Conservation (phyloP, 2,113 vertebrate genomes). For the Apus apus region DNA sequence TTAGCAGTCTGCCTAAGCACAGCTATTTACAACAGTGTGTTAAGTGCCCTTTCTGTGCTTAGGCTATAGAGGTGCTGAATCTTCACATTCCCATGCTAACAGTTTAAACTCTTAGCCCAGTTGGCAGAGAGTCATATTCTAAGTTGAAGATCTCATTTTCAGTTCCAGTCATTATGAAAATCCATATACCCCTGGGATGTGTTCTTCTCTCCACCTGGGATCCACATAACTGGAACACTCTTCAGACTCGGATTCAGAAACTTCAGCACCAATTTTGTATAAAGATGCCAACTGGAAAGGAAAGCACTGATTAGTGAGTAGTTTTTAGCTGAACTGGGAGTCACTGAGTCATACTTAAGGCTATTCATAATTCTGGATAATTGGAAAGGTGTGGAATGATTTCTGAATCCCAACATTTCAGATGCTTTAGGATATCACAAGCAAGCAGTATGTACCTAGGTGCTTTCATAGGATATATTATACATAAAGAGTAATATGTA, state of each 20-base stretch:
- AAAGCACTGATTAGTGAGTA: background rate
- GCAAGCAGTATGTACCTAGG: background rate
- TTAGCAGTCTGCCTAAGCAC: conserved; percentile 9
- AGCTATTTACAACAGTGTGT: background rate
- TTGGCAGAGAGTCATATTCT: background rate
- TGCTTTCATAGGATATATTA: background rate
- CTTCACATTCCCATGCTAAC: background rate
- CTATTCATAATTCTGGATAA: background rate
- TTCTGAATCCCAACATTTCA: background rate
- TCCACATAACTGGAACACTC: background rate
- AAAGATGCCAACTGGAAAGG: background rate
- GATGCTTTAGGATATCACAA: background rate
- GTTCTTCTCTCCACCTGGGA: background rate
- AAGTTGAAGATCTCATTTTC: background rate
- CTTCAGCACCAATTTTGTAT: background rate
- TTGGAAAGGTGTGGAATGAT: background rate
- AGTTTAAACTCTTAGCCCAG: background rate
- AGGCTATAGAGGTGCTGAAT: background rate
- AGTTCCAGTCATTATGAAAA: background rate
- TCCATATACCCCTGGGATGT: background rate
- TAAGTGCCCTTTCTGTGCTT: background rate
- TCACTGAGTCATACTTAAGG: background rate
- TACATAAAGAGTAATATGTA: background rate
- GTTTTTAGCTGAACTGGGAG: background rate
- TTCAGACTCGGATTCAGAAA: background rate